Evolutionary conservation across 2,113 vertebrate genomes (phyloP).

Genomic region (Uria aalge): DNA sequence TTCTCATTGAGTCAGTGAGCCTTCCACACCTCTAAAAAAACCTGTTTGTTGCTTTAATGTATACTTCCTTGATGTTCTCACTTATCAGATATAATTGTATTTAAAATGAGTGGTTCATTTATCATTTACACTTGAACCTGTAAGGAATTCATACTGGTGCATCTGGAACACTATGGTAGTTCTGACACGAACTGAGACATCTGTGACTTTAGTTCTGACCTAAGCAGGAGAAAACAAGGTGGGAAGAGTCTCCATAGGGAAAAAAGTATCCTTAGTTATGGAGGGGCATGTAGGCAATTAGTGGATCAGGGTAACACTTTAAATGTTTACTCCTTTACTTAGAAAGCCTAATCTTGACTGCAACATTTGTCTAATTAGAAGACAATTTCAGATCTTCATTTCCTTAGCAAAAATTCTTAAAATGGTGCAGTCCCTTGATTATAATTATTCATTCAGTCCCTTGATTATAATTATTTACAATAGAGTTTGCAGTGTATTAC

Average conservation of each 20-base stretch:
- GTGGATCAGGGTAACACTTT: background rate
- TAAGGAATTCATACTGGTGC: background rate
- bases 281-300: background rate
- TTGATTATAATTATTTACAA: background rate
- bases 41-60: background rate
- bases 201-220: background rate
- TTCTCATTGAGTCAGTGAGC: background rate
- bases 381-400: background rate
- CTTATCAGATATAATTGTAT: background rate
- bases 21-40: background rate
- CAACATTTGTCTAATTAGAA: background rate
- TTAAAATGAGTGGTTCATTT: background rate
- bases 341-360: background rate
- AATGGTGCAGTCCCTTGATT: background rate
- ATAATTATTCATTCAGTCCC: background rate
- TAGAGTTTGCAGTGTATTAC: background rate
- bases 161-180: background rate
- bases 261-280: background rate
- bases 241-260: background rate
- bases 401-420: background rate
- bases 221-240: background rate
- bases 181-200: background rate
- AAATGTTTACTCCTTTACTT: background rate
- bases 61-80: background rate
- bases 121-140: background rate